Evolutionary conservation across 2,797 vertebrate species (phyloP).

Genomic region (Dendrocincla fuliginosa): DNA sequence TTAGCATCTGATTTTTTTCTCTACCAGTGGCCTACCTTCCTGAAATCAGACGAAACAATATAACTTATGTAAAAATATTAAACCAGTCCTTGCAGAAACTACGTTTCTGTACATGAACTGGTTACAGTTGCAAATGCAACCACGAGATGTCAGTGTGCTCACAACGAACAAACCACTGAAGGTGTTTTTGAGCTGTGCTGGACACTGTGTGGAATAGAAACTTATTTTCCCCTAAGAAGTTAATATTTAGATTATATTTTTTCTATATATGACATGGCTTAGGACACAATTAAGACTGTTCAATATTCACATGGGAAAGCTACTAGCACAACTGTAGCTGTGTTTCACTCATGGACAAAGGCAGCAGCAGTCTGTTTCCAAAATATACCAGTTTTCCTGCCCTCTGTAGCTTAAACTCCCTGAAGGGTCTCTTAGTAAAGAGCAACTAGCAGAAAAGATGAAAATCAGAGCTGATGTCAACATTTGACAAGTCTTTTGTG

Average conservation of each 20-base stretch:
- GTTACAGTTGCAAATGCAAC: background rate
- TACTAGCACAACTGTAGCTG: background rate
- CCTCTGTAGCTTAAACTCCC: background rate
- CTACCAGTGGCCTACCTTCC: background rate
- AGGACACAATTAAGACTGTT: background rate
- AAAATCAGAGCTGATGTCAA: background rate
- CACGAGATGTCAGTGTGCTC: slow-evolving; percentile 73
- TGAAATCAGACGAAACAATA: background rate
- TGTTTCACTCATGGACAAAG: background rate
- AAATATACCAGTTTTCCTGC: background rate
- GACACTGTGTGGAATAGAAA: background rate
- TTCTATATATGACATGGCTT: background rate
- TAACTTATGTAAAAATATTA: background rate
- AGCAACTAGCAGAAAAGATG: background rate
- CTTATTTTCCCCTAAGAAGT: background rate
- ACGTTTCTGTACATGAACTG: background rate
- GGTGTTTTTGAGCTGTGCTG: background rate
- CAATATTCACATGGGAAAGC: background rate
- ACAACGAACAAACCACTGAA: background rate
- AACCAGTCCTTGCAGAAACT: background rate
- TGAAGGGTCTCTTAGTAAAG: background rate
- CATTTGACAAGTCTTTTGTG: background rate
- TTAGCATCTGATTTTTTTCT: background rate
- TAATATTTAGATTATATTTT: background rate
- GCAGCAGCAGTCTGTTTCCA: background rate